phyloP scores from a whole-genome alignment of 92 coral and sea anemone species.

The Epizoanthus illoricatus region DNA sequence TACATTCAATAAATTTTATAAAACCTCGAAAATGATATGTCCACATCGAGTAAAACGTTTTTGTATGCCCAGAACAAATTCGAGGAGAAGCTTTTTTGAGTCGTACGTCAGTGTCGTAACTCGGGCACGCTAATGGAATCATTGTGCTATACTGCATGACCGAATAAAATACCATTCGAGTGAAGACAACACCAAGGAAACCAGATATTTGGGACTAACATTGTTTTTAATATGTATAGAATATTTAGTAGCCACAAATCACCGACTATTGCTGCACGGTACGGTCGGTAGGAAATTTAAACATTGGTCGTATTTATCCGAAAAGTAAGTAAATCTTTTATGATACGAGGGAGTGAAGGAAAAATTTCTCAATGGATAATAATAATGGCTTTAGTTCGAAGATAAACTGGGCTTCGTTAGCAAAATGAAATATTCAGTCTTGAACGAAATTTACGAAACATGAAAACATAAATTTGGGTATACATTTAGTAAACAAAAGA shows the following conservation, averaged over 20 bases:
- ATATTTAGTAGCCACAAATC: not conserved
- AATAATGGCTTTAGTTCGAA: not conserved
- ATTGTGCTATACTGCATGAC: not conserved
- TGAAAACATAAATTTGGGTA: too few species aligned
- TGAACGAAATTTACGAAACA: too few species aligned
- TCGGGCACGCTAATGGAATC: not conserved
- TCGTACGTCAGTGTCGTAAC: too few species aligned
- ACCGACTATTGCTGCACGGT: not conserved
- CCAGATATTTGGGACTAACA: not conserved
- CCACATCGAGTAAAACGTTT: too few species aligned
- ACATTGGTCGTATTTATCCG: not conserved
- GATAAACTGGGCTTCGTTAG: not conserved
- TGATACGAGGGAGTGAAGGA: not conserved
- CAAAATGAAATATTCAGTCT: too few species aligned
- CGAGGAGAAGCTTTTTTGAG: too few species aligned
- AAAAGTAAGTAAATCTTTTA: constrained; percentile 11
- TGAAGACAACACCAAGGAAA: not conserved
- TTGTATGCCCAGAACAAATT: too few species aligned
- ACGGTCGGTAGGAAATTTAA: not conserved
- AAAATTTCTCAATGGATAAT: not conserved
- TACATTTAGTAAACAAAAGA: too few species aligned
- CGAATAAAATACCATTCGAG: not conserved
- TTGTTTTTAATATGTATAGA: not conserved
- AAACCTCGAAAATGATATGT: too few species aligned
- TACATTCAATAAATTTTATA: not conserved